phyloP scores from a whole-genome alignment of 2,888 invertebrate genomes.

The Lasioglossum pauxillum region DNA sequence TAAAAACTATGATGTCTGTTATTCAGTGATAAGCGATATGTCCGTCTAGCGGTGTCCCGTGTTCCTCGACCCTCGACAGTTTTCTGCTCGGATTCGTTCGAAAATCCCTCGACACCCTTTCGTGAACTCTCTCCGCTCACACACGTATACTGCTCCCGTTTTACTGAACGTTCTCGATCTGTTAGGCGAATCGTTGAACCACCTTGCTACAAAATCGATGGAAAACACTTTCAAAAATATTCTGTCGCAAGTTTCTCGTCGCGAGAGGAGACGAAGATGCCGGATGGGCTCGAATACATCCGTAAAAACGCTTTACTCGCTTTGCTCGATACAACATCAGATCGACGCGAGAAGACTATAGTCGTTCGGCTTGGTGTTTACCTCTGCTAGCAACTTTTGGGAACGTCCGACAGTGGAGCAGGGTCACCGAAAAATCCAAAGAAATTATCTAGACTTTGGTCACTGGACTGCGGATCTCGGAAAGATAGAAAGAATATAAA shows the following conservation, averaged over 20 bases:
- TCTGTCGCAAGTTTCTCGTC: constrained; percentile 8
- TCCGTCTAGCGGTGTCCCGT: constrained; percentile 72
- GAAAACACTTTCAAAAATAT: constrained; percentile 49
- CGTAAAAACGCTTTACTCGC: constrained; percentile 17
- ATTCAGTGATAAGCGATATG: constrained; percentile 81
- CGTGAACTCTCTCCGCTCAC: constrained; percentile 46
- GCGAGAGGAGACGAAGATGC: constrained; percentile 47
- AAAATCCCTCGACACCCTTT: constrained; percentile 67
- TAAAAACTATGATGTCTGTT: constrained; percentile 76
- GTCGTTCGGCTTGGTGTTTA: constrained; percentile 34
- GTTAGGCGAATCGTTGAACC: constrained; percentile 10
- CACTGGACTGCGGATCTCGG: background rate
- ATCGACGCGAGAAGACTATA: constrained; percentile 32
- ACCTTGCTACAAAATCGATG: constrained; percentile 32
- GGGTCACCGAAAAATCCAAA: background rate
- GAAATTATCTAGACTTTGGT: background rate
- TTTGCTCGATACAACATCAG: constrained; percentile 24
- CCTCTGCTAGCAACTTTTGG: background rate
- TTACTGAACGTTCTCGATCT: background rate
- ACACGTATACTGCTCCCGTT: constrained; percentile 37
- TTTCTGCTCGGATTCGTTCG: constrained; percentile 59
- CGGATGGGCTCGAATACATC: constrained; percentile 42
- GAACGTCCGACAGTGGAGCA: background rate
- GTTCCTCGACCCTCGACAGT: constrained; percentile 55
- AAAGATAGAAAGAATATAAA: background rate